Base-by-base conservation (phyloP, 2,113 vertebrate species). In the Hystrix cristata region DNA sequence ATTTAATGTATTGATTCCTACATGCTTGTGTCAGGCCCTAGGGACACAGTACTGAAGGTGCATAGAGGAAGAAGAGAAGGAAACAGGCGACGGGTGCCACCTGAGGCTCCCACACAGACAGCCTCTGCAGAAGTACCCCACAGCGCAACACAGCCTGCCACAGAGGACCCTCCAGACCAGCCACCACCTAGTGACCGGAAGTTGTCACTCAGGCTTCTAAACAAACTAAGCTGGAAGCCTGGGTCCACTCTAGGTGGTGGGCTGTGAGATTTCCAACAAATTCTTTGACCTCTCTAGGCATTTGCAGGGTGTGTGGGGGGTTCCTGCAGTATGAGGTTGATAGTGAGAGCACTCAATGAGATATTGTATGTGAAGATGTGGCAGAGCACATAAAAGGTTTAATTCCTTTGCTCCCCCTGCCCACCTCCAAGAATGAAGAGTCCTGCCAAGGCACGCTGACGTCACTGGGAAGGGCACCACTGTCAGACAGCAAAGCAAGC, bases 391-490 rank as follows among this genome's bases (percentile, higher is more conserved):
- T 0, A 12, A 46, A 72, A 69, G 7, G 34, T 0, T 1, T 46
- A 23, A 19, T 51, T 67, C n/a, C 69, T 85, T 74, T 46, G 29
- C 43, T 59, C 3, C 29, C 16, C 15, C 21, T 34, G 48, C 7
- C 57, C 59, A 29, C 34, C n/a, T 82, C 15, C 55, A 53, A 65
- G 71, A 71, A 87, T 7, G n/a, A 71, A 81, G 51, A 87, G 34
- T 15, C 27, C 46, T 65, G 25, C 15, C 51, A 4, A n/a, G 87
- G 25, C 25, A n/a, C 0, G 0, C 14, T 31, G 9, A 0, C 15
- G 8, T 1, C 3, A 6, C 3, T 12, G 14, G 48, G 19, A 34
- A 38, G 10, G 23, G 57, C 6, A 13, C 4, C 64, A 27, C 15
- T 13, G 14, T 46, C 7, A 15, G 59, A 34, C 16, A 8, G 29